Evolutionary conservation across 2,888 invertebrate genomes (phyloP), one percentile per base, ranked within the genome.

Genomic region (Apamea crenata): DNA sequence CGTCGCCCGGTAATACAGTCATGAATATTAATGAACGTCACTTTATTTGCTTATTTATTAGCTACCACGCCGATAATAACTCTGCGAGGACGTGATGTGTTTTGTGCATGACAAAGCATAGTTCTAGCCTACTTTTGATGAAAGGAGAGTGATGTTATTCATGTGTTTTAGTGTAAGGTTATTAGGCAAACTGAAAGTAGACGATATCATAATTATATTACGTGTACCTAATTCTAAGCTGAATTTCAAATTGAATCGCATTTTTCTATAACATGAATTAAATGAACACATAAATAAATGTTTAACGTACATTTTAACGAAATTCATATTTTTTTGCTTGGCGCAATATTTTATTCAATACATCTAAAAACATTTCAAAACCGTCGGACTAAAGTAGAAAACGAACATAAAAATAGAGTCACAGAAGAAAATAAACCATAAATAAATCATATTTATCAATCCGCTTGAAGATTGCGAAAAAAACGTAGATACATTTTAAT

Each of bases 1-100:
- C 94, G 94, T 93, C 89, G 90, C 89, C 75, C 90, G 91, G 91
- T 95, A 95, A 95, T 95, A 93, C 91, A 84, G 90, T 91, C 94
- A 95, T 95, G 95, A 95, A 95, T 95, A 95, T 95, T 95, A 94
- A 95, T 95, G 94, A 87, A 84, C 78, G 91, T 92, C 95, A 95
- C 93, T 95, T 94, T 95, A 95, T 95, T 95, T 95, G 95, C 93
- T 93, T 94, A 94, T 94, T 94, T 94, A 94, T 95, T 94, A 95
- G 93, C 94, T 92, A 89, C 89, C 88, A 87, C 90, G 90, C 91
- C 92, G 92, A 95, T 95, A 94, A 93, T 93, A 93, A 93, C 92
- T 90, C 82, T 87, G 86, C 68, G 81, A 78, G 78, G 81, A 84
- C 81, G 86, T 87, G 86, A 87, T 83, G 88, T 87, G 81, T 86